Percentiles rank a stretch among this genome's conserved stretches.
These are phyloP conservation scores for Andrena haemorrhoa DNA, from an alignment of 2,888 invertebrate genomes.

Conservation along the genomic window DNA sequence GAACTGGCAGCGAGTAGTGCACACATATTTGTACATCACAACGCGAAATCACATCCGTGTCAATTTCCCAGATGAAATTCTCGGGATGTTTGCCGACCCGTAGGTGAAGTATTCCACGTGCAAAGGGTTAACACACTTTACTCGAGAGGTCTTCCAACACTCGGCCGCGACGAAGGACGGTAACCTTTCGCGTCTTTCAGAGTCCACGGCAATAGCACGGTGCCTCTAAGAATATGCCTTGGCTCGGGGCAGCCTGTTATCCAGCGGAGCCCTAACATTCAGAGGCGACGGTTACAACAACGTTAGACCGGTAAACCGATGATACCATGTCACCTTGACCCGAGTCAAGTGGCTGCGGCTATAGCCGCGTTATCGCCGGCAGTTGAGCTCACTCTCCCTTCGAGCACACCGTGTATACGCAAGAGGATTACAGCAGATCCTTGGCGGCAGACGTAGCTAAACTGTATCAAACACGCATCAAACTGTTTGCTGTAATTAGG, in stretches of 20 bases:
- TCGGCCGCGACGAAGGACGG: neutral
- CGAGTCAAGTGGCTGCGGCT: slow-evolving; percentile 29
- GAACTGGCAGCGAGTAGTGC: no score
- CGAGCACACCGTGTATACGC: slow-evolving; percentile 7
- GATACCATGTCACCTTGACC: slow-evolving; percentile 41
- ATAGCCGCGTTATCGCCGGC: slow-evolving; percentile 33
- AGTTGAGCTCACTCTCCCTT: slow-evolving; percentile 21
- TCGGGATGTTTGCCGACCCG: slow-evolving; percentile 10
- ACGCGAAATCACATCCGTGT: slow-evolving; percentile 4
- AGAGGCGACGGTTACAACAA: slow-evolving; percentile 28
- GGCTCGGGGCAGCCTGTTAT: slow-evolving; percentile 18
- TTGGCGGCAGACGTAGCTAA: no score
- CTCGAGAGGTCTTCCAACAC: slow-evolving; percentile 14
- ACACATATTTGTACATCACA: neutral
- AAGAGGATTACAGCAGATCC: slow-evolving; percentile 19
- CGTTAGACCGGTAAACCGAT: slow-evolving; percentile 38
- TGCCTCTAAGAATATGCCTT: slow-evolving; percentile 19
- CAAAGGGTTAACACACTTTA: slow-evolving; percentile 13
- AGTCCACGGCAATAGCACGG: slow-evolving; percentile 30
- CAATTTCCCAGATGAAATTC: slow-evolving; percentile 11
- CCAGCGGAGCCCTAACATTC: slow-evolving; percentile 12
- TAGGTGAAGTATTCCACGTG: slow-evolving; percentile 2
- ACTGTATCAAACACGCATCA: no score
- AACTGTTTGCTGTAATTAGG: no score
- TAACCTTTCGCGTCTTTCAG: slow-evolving; percentile 17